phyloP scores from a whole-genome alignment of 1,140 invertebrate genomes.

The Heliothis virescens region DNA sequence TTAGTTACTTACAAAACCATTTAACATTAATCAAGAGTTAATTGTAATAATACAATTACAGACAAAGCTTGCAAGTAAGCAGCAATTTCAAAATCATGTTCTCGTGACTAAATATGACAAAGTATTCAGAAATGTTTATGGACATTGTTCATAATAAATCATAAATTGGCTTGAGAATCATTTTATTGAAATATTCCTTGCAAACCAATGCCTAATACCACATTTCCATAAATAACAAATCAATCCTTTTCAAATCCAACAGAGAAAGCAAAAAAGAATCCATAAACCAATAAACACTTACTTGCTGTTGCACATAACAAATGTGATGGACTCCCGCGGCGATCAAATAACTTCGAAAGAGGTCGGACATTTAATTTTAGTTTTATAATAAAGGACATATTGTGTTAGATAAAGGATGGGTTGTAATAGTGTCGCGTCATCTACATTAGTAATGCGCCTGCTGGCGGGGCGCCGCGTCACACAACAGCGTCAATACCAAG shows the following conservation, averaged over 20 bases:
- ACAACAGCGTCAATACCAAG: slow-evolving; percentile 38
- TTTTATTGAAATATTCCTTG: slow-evolving; percentile 20
- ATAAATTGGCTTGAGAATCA: slow-evolving; percentile 33
- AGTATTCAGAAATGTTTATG: slow-evolving; percentile 16
- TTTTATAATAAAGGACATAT: slow-evolving; percentile 82
- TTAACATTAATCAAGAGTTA: slow-evolving; percentile 16
- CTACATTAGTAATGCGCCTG: slow-evolving; percentile 74
- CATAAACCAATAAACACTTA: slow-evolving; percentile 74
- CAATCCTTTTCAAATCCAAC: slow-evolving; percentile 58
- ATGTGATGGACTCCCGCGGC: slow-evolving; percentile 73
- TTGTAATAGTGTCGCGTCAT: slow-evolving; percentile 82
- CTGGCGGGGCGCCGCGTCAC: slow-evolving; percentile 71
- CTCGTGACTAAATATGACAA: slow-evolving; percentile 14
- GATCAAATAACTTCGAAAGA: slow-evolving; percentile 75
- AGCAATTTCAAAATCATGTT: not conserved
- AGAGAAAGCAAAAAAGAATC: slow-evolving; percentile 61
- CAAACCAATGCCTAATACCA: slow-evolving; percentile 28
- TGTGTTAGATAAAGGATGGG: slow-evolving; percentile 82
- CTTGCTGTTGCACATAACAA: slow-evolving; percentile 63
- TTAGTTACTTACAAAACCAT: slow-evolving; percentile 48
- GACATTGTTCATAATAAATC: slow-evolving; percentile 7
- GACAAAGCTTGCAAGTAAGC: not conserved
- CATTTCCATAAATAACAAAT: slow-evolving; percentile 59
- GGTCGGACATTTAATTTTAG: slow-evolving; percentile 77
- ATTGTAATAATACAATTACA: slow-evolving; percentile 1